Evolutionary conservation across 2,113 vertebrate genomes (phyloP).

Genomic region (Etheostoma spectabile): DNA sequence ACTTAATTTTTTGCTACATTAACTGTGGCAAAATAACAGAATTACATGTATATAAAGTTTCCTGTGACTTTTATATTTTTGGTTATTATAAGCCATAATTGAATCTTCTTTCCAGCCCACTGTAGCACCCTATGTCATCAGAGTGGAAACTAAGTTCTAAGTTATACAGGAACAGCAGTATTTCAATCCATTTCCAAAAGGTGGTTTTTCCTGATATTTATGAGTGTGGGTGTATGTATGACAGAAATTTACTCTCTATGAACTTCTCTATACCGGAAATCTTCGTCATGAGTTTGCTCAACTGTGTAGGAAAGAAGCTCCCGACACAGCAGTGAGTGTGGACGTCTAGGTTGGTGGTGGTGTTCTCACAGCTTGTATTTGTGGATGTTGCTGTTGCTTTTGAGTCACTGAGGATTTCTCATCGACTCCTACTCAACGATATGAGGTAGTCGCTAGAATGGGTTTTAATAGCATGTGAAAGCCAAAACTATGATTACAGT

Average conservation of each 20-base stretch:
- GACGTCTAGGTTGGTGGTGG: slow-evolving; percentile 30
- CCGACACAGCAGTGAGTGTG: slow-evolving; percentile 48
- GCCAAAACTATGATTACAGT: slow-evolving; percentile 17
- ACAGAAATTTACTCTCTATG: slow-evolving; percentile 28
- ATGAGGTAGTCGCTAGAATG: slow-evolving; percentile 19
- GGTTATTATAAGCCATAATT: background rate
- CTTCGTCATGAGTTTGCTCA: slow-evolving; percentile 21
- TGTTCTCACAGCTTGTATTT: slow-evolving; percentile 59
- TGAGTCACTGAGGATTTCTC: slow-evolving; percentile 46
- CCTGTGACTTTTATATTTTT: background rate
- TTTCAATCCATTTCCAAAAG: slow-evolving; percentile 16
- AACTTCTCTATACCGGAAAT: slow-evolving; percentile 51
- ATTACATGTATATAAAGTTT: background rate
- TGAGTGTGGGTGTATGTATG: slow-evolving; percentile 30
- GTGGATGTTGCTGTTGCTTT: slow-evolving; percentile 29
- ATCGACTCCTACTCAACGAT: slow-evolving; percentile 21
- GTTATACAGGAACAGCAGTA: slow-evolving; percentile 4
- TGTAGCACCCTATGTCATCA: slow-evolving; percentile 24
- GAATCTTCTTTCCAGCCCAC: background rate
- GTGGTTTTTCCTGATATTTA: slow-evolving; percentile 31
- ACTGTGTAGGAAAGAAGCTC: slow-evolving; percentile 57
- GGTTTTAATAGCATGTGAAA: slow-evolving; percentile 12
- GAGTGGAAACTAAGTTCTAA: slow-evolving; percentile 28
- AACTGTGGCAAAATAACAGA: background rate
- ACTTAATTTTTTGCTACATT: background rate